A percentile compares a stretch with the other conserved stretches of the same genome.
These are phyloP conservation scores for Leptogaster cylindrica DNA, from an alignment of 2,888 invertebrate species.

Conservation along the genomic window DNA sequence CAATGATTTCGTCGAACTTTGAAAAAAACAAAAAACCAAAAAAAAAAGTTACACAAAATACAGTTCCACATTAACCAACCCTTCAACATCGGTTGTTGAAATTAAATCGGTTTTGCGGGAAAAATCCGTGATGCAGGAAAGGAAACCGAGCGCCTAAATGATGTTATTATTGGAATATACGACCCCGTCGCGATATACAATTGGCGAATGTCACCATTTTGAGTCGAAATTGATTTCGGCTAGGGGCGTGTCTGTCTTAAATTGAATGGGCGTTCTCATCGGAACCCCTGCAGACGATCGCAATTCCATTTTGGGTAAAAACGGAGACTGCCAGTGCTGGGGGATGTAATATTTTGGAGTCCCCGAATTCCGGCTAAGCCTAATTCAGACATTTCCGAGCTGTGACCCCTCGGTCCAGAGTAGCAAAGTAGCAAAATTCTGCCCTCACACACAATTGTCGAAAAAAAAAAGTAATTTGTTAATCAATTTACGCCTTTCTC, in stretches of 20 bases:
- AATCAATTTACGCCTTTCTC: slow-evolving; percentile 46
- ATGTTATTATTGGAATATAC: slow-evolving; percentile 14
- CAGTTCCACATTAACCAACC: no score
- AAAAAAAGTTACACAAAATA: no score
- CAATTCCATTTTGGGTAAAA: slow-evolving; percentile 40
- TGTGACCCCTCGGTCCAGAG: neutral
- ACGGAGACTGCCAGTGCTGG: slow-evolving; percentile 39
- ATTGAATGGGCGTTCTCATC: slow-evolving; percentile 44
- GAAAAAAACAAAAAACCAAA: no score
- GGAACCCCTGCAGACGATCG: slow-evolving; percentile 46
- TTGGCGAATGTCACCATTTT: slow-evolving; percentile 44
- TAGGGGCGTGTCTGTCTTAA: slow-evolving; percentile 39
- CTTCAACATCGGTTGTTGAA: no score
- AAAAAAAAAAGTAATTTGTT: slow-evolving; percentile 46
- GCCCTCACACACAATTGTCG: slow-evolving; percentile 13
- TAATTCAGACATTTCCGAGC: neutral
- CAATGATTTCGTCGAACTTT: no score
- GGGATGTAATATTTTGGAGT: slow-evolving; percentile 13
- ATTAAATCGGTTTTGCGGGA: slow-evolving; percentile 22
- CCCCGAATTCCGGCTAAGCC: slow-evolving; percentile 2
- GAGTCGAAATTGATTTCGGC: slow-evolving; percentile 42
- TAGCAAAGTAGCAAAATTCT: neutral
- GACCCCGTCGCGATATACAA: slow-evolving; percentile 22
- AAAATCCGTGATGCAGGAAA: no score
- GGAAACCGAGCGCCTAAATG: slow-evolving; percentile 11